Evolutionary conservation across 2,797 vertebrate genomes (phyloP), one percentile per base, ranked within the genome.

Genomic region (Propithecus deckenii): DNA sequence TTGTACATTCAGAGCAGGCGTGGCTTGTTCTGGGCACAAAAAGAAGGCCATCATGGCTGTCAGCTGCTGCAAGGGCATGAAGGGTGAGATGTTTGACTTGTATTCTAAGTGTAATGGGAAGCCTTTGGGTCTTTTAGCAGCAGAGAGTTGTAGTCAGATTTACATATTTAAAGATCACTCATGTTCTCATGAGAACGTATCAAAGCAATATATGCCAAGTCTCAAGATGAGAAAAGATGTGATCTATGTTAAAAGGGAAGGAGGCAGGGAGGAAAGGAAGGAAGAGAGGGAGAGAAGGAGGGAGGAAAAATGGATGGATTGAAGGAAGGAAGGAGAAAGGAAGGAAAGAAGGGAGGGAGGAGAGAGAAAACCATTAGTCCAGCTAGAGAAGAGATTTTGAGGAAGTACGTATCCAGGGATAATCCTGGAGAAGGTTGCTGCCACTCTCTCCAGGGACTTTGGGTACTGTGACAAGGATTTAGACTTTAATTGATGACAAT

Each of bases 361-460:
- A 72, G 8, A 4, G 22, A 57, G 43, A 55, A n/a, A 86, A 35
- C 5, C 13, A 61, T 41, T 35, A 41, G 14, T 43, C 18, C 22
- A 48, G 6, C 43, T 59, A 23, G 38, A 74, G 32, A 81, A 55
- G 55, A 43, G 11, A 83, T 71, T 61, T 72, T 69, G 28, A 63
- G 32, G 28, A 30, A 83, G n/a, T 17, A 13, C 14, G 46, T 32
- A 52, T 17, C 22, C 5, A 48, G 22, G n/a, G 28, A 72, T 69
- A 20, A 61, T n/a, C 30, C 71, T 63, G 46, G 69, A 46, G 35
- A 55, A 2, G 15, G 5, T 69, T 48, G 12, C 52, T 41, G 7
- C 12, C 41, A 22, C 4, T 12, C 0, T 0, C 1, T 43, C 55
- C 13, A 55, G 63, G n/a, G 46, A 59, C 61, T 4, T 4, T 55